Percentiles rank a stretch among this genome's conserved stretches.
Conservation (phyloP, 2,888 invertebrate species). For the Cetonia aurata region DNA sequence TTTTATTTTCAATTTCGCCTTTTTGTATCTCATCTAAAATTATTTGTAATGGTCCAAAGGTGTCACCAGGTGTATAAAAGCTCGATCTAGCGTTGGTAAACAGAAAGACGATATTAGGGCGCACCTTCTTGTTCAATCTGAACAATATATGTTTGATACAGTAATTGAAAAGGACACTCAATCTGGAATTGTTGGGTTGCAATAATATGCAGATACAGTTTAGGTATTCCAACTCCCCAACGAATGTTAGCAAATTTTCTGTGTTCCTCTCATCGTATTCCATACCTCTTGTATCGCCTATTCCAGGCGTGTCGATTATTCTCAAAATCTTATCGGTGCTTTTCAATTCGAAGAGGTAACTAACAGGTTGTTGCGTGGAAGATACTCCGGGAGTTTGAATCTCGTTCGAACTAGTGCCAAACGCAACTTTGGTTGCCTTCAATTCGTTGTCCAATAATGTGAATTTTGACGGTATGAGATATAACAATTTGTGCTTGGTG, state of each 20-base stretch:
- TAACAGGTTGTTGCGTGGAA: slow-evolving; percentile 28
- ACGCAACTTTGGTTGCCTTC: slow-evolving; percentile 5
- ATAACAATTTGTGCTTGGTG: neutral
- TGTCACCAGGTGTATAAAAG: slow-evolving; percentile 59
- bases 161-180: slow-evolving; percentile 59
- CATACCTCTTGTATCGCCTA: slow-evolving; percentile 53
- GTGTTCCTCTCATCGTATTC: slow-evolving; percentile 52
- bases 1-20: slow-evolving; percentile 53
- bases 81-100: slow-evolving; percentile 59
- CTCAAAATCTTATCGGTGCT: slow-evolving; percentile 48
- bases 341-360: slow-evolving; percentile 21
- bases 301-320: slow-evolving; percentile 62
- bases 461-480: slow-evolving; percentile 26
- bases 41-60: slow-evolving; percentile 53
- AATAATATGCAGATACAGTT: slow-evolving; percentile 60
- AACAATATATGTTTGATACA: slow-evolving; percentile 60
- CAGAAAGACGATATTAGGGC: slow-evolving; percentile 60
- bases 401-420: slow-evolving; percentile 25
- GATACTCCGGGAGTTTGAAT: slow-evolving; percentile 14
- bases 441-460: slow-evolving; percentile 17
- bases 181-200: slow-evolving; percentile 57
- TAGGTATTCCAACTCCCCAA: slow-evolving; percentile 57
- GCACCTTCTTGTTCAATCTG: slow-evolving; percentile 59
- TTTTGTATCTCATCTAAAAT: slow-evolving; percentile 53
- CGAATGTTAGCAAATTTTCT: slow-evolving; percentile 55